Evolutionary conservation across 1,140 invertebrate genomes (phyloP), one percentile per base, ranked within the genome.

Genomic region (Apis laboriosa): DNA sequence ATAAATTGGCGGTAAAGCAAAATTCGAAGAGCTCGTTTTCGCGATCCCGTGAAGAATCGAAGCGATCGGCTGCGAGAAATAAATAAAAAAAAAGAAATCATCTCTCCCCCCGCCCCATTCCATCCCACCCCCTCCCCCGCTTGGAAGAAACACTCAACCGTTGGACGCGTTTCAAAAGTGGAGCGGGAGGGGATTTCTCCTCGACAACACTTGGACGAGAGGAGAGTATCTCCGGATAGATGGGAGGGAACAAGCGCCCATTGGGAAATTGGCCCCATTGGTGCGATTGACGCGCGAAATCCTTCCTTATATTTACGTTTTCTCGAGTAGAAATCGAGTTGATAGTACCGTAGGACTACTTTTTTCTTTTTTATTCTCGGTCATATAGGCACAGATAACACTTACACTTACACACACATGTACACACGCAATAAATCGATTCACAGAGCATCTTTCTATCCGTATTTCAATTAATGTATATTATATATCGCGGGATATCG

Each of bases 341-440:
- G 5, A 5, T 43, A 15, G 9, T 24, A 8, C 9, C 63, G n/a
- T 49, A 17, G 8, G 15, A 21, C 28, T 34, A 24, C 28, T 56
- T 51, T 19, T 12, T 24, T 43, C 34, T 53, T 34, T 71, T 34
- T 66, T 53, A 56, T 12, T 7, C 63, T 24, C 19, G 51, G 34
- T 21, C 58, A 43, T 43, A n/a, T 43, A n/a, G 66, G 34, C 53
- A 43, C 34, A 43, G 60, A 80, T 15, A 21, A 74, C 60, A 43
- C 63, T 79, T 43, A 34, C 34, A 34, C 34, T 0, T 7, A 43
- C 34, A 43, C 34, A 0, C 34, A 73, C 53, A 56, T 53, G 21
- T 53, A 75, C 71, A 80, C 71, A 56, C 53, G 17, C 55, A 61
- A 56, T 66, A 51, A 43, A 17, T 55, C 71, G 28, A 66, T 43